phyloP scores from a whole-genome alignment of 2,888 invertebrate species.

The Chesias legatella region DNA sequence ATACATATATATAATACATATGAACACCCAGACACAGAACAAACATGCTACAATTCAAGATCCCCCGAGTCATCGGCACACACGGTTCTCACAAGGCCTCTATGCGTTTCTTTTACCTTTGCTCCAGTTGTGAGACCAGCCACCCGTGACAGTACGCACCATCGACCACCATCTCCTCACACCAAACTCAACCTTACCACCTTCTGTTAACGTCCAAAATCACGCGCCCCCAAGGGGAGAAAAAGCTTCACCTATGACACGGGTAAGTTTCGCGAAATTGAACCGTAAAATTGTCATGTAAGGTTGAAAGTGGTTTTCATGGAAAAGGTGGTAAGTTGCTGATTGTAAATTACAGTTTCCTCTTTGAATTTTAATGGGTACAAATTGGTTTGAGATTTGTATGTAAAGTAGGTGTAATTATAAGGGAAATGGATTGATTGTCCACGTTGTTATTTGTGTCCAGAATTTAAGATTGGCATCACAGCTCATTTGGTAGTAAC shows the following conservation, averaged over 20 bases:
- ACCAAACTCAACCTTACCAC: slow-evolving; percentile 15
- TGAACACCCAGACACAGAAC: too few relatives aligned
- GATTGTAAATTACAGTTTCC: slow-evolving; percentile 42
- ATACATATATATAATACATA: too few relatives aligned
- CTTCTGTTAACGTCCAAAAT: neutral
- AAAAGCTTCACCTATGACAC: slow-evolving; percentile 11
- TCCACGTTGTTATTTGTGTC: slow-evolving; percentile 4
- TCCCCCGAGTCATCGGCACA: slow-evolving; percentile 19
- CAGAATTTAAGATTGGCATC: slow-evolving; percentile 4
- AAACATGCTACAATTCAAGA: slow-evolving; percentile 1
- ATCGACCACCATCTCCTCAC: slow-evolving; percentile 33
- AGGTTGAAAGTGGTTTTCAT: slow-evolving; percentile 8
- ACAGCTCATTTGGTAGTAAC: neutral
- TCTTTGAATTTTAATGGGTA: slow-evolving; percentile 34
- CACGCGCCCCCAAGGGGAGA: neutral
- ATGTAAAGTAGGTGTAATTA: slow-evolving; percentile 30
- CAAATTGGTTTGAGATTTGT: slow-evolving; percentile 32
- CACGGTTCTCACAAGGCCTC: slow-evolving; percentile 21
- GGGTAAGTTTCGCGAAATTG: slow-evolving; percentile 3
- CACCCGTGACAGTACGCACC: slow-evolving; percentile 65
- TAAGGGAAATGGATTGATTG: slow-evolving; percentile 15
- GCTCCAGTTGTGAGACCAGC: slow-evolving; percentile 63
- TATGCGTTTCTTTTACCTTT: slow-evolving; percentile 72
- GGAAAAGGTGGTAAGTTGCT: slow-evolving; percentile 5
- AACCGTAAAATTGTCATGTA: slow-evolving; percentile 10